These are phyloP conservation scores for Pocillopora grandis DNA, from an alignment of 92 coral and sea anemone species.

Conservation along the genomic window DNA sequence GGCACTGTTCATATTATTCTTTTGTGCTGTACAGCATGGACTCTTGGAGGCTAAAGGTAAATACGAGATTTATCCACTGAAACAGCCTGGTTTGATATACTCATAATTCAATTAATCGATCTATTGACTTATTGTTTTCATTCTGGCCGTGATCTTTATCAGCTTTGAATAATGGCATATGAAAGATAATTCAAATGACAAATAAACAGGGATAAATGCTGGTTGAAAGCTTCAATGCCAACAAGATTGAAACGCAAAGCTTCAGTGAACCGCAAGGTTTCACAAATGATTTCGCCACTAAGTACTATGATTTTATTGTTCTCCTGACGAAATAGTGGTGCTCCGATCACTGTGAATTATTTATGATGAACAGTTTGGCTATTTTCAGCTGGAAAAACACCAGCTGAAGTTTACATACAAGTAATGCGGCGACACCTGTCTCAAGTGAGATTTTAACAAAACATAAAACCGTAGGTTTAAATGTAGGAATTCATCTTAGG, in stretches of 20 bases:
- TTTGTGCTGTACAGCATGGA: conserved; percentile 16
- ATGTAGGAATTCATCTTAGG: neutral
- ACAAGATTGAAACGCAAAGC: neutral
- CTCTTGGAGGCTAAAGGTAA: conserved; percentile 37
- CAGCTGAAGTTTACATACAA: conserved; percentile 8
- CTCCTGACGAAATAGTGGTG: conserved; percentile 5
- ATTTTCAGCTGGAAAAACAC: conserved; percentile 1
- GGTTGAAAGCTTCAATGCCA: neutral
- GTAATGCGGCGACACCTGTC: conserved; percentile 6
- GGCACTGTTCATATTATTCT: conserved; percentile 20
- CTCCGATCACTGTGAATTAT: conserved; percentile 18
- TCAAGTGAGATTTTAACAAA: neutral
- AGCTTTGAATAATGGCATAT: neutral
- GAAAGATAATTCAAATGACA: neutral
- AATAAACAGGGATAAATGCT: neutral
- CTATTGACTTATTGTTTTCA: conserved; percentile 2
- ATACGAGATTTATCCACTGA: conserved; percentile 9
- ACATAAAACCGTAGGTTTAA: neutral
- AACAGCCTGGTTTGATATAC: no score
- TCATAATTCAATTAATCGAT: conserved; percentile 11
- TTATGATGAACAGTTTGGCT: neutral
- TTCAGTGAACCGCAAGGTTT: conserved; percentile 18
- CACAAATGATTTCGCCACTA: neutral
- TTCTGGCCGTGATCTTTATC: neutral
- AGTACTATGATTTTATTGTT: conserved; percentile 19